Percentiles rank a stretch among this genome's conserved stretches.
phyloP scores from a whole-genome alignment of 2,888 invertebrate species.

The Heliconius ismenius region DNA sequence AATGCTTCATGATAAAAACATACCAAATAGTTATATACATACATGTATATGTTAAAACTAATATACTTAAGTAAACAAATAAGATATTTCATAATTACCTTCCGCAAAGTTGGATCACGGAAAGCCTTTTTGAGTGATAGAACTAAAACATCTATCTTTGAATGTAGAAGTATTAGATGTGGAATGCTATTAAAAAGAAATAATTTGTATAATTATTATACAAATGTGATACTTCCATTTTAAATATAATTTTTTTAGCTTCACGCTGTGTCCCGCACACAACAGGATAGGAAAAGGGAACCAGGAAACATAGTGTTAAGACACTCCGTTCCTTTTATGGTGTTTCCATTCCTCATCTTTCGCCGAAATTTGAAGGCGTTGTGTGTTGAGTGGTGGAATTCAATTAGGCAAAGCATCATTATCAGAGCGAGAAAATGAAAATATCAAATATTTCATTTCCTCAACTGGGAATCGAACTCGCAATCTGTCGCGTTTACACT shows the following conservation, averaged over 20 bases:
- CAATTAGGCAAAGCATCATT: background rate
- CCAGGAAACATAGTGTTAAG: background rate
- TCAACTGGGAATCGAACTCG: background rate
- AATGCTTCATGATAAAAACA: background rate
- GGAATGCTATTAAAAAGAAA: background rate
- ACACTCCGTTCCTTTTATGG: background rate
- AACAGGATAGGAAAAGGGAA: background rate
- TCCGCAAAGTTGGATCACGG: conserved; percentile 12
- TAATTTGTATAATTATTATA: background rate
- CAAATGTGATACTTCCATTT: background rate
- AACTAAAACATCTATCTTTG: background rate
- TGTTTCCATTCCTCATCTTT: background rate
- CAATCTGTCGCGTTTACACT: background rate
- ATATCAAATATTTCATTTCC: background rate
- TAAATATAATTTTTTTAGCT: background rate
- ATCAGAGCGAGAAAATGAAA: background rate
- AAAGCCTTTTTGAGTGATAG: background rate
- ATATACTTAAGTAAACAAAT: background rate
- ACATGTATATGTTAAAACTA: background rate
- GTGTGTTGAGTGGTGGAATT: background rate
- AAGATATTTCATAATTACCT: background rate
- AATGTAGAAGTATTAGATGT: background rate
- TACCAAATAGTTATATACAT: background rate
- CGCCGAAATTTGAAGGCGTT: background rate
- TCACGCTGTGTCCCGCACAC: background rate